These are phyloP conservation scores for Liparis tanakae DNA, from an alignment of 2,797 vertebrate species.

Conservation along the genomic window DNA sequence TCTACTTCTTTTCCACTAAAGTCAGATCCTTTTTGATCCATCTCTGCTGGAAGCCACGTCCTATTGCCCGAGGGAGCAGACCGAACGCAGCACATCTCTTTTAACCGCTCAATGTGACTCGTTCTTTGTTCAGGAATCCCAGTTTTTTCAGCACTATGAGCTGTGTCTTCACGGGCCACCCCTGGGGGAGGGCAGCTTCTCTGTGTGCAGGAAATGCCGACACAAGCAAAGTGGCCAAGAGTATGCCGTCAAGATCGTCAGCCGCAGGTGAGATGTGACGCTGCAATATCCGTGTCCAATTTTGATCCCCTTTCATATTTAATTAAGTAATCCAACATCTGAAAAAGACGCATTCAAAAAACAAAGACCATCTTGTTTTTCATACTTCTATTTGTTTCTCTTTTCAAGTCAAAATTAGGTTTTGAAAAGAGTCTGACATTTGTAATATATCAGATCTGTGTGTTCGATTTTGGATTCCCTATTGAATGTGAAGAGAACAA, in stretches of 20 bases:
- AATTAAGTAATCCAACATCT: background rate
- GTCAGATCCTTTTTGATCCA: background rate
- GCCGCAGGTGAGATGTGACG: conserved; percentile 84
- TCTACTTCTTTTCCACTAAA: conserved; percentile 1
- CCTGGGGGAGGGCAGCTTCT: conserved; percentile 92
- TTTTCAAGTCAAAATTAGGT: background rate
- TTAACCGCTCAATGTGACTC: background rate
- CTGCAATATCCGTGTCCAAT: background rate
- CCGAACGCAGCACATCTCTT: background rate
- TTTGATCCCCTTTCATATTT: background rate
- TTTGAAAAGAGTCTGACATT: background rate
- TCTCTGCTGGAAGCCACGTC: background rate
- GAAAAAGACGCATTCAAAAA: background rate
- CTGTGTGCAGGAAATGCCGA: conserved; percentile 90
- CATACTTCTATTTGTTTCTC: background rate
- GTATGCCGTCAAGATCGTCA: conserved; percentile 93
- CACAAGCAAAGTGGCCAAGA: conserved; percentile 89
- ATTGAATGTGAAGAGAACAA: background rate
- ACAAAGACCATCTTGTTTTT: background rate
- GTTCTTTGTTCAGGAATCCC: conserved; percentile 85
- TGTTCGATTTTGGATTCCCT: background rate
- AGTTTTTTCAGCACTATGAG: conserved; percentile 94
- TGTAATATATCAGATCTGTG: background rate
- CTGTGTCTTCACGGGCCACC: conserved; percentile 88
- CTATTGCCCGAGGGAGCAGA: background rate